Evolutionary conservation across 23 tunicate genomes (phyloP).

Genomic region (Corella eumyota): DNA sequence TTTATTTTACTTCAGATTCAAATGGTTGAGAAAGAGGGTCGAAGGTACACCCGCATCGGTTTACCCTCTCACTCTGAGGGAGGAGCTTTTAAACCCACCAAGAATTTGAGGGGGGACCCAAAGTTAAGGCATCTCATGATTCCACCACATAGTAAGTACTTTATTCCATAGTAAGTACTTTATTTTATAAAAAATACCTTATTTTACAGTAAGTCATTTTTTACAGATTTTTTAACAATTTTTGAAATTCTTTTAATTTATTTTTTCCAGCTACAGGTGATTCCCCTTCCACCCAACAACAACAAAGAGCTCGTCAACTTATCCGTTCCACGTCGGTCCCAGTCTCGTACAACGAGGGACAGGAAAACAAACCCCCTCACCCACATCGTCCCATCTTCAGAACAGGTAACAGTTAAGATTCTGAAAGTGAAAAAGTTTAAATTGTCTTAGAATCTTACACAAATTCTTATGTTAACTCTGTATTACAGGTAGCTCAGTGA

Average conservation of each 20-base stretch:
- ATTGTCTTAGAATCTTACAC: too few relatives aligned
- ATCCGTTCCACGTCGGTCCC: conserved; percentile 80
- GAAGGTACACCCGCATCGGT: conserved; percentile 46
- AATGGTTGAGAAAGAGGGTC: conserved; percentile 39
- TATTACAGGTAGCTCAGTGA: conserved; percentile 60
- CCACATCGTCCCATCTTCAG: conserved; percentile 30
- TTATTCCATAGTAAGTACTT: too few relatives aligned
- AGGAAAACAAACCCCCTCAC: conserved; percentile 32
- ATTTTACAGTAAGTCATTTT: too few relatives aligned
- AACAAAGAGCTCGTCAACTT: too few relatives aligned
- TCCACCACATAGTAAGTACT: neutral
- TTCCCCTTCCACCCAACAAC: too few relatives aligned
- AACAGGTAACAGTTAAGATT: conserved; percentile 43
- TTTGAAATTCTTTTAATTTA: too few relatives aligned
- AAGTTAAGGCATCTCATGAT: conserved; percentile 16
- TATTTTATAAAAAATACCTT: too few relatives aligned
- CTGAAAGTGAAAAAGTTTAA: too few relatives aligned
- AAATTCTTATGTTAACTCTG: too few relatives aligned
- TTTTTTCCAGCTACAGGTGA: too few relatives aligned
- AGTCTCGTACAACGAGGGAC: conserved; percentile 19
- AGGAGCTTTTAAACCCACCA: conserved; percentile 37
- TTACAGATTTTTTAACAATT: too few relatives aligned
- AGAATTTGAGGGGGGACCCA: conserved; percentile 13
- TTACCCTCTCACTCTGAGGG: conserved; percentile 34
- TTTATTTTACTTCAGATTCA: conserved; percentile 41